Percentiles rank a stretch among this genome's conserved stretches.
phyloP scores from a whole-genome alignment of 2,797 vertebrate genomes.

The Sebastes hopkinsi region DNA sequence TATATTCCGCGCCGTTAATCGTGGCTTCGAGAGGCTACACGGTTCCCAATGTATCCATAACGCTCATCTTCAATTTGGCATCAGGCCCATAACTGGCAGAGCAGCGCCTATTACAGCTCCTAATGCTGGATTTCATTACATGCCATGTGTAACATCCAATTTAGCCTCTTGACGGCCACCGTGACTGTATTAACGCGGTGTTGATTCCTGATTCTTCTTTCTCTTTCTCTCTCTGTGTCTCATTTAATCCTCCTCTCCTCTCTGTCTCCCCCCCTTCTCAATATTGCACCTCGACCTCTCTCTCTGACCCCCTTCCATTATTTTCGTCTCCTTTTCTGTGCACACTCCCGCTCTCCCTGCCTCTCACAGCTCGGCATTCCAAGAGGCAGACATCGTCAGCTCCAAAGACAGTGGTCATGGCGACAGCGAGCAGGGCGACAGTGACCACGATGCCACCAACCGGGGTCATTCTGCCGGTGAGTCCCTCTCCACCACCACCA shows the following conservation, averaged over 20 bases:
- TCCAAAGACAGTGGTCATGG: constrained; percentile 99
- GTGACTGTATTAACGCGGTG: constrained; percentile 82
- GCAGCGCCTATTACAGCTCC: constrained; percentile 68
- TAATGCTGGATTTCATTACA: constrained; percentile 79
- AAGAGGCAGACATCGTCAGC: constrained; percentile 98
- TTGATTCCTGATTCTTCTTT: constrained; percentile 52
- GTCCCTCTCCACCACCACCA: constrained; percentile 54
- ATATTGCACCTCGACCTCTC: background rate
- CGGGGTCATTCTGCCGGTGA: constrained; percentile 96
- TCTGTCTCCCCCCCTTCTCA: background rate
- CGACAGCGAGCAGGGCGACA: constrained; percentile 98
- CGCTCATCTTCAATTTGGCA: constrained; percentile 74
- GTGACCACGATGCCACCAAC: constrained; percentile 98
- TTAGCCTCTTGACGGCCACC: constrained; percentile 86
- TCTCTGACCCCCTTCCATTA: background rate
- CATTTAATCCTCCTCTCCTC: constrained; percentile 33
- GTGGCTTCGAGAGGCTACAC: constrained; percentile 60
- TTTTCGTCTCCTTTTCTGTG: background rate
- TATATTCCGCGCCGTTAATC: constrained; percentile 54
- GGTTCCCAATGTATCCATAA: constrained; percentile 67
- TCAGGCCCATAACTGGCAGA: constrained; percentile 67
- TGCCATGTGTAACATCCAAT: constrained; percentile 84
- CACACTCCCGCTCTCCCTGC: background rate
- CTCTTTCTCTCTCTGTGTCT: constrained; percentile 12
- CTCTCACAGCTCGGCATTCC: constrained; percentile 92